phyloP scores from a whole-genome alignment of 2,888 invertebrate species.

The Drosophila melanosoma region DNA sequence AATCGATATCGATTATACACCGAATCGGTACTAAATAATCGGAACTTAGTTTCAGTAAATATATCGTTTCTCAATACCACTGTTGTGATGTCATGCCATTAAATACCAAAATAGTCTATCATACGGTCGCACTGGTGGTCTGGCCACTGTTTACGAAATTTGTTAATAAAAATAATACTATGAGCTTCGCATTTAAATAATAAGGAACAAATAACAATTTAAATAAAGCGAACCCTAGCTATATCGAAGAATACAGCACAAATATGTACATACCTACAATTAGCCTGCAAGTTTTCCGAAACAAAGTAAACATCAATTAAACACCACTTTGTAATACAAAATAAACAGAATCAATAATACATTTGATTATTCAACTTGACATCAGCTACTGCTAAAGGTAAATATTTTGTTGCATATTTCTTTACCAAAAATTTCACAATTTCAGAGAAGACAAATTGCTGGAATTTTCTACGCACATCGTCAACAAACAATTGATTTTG shows the following conservation, averaged over 20 bases:
- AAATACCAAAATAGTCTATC: slow-evolving; percentile 20
- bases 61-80: slow-evolving; percentile 20
- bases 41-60: slow-evolving; percentile 30
- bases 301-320: slow-evolving; percentile 24
- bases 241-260: slow-evolving; percentile 8
- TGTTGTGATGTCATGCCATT: slow-evolving; percentile 48
- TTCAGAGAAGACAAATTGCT: slow-evolving; percentile 34
- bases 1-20: slow-evolving; percentile 27
- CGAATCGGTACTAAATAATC: slow-evolving; percentile 40
- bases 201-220: slow-evolving; percentile 8
- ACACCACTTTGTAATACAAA: slow-evolving; percentile 19
- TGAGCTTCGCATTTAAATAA: slow-evolving; percentile 16
- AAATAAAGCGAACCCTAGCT: background rate
- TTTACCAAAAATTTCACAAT: slow-evolving; percentile 17
- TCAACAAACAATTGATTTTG: slow-evolving; percentile 16
- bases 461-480: slow-evolving; percentile 49
- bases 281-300: slow-evolving; percentile 29
- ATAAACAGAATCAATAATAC: slow-evolving; percentile 21
- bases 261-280: slow-evolving; percentile 18
- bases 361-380: slow-evolving; percentile 26
- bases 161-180: slow-evolving; percentile 28
- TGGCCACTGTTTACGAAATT: slow-evolving; percentile 46
- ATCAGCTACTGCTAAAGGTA: slow-evolving; percentile 42
- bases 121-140: slow-evolving; percentile 35
- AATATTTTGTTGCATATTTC: slow-evolving; percentile 22